phyloP scores from a whole-genome alignment of 1,140 invertebrate species.

The Akabosia matsudoensis region DNA sequence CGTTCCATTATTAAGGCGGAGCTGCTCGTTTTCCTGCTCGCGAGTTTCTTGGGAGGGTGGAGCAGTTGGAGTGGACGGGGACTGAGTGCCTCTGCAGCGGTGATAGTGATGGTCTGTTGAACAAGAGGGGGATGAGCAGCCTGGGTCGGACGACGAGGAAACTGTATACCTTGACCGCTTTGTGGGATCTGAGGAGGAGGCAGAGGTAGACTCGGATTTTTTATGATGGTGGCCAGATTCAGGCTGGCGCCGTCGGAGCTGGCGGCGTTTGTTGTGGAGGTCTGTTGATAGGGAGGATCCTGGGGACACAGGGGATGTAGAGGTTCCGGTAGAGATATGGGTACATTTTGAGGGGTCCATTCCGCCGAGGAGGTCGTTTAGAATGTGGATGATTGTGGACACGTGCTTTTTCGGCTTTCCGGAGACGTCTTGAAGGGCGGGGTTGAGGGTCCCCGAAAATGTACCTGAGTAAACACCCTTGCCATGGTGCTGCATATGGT shows the following conservation, averaged over 20 bases:
- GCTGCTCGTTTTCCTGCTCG: slow-evolving; percentile 34
- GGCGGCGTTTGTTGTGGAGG: not conserved
- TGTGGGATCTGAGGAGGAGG: not conserved
- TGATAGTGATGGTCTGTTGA: slow-evolving; percentile 1
- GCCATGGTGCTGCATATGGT: slow-evolving; percentile 88
- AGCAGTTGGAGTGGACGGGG: not conserved
- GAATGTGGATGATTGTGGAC: slow-evolving; percentile 89
- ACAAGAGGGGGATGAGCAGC: not conserved
- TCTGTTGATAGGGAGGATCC: not conserved
- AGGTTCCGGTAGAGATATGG: not conserved
- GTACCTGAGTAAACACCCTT: slow-evolving; percentile 69
- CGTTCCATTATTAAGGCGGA: slow-evolving; percentile 36
- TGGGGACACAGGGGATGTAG: not conserved
- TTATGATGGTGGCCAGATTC: slow-evolving; percentile 1
- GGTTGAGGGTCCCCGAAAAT: slow-evolving; percentile 80
- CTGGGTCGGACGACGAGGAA: not conserved
- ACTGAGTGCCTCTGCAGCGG: not conserved
- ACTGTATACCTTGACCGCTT: not conserved
- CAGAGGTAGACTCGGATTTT: not conserved
- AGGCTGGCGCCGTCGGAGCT: not conserved
- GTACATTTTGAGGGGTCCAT: not conserved
- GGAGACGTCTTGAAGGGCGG: slow-evolving; percentile 84
- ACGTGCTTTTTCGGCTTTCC: slow-evolving; percentile 87
- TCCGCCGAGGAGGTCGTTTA: slow-evolving; percentile 77
- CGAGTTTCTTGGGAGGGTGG: not conserved